Conservation (phyloP, 2,888 invertebrate species). For the Malthinus flaveolus region DNA sequence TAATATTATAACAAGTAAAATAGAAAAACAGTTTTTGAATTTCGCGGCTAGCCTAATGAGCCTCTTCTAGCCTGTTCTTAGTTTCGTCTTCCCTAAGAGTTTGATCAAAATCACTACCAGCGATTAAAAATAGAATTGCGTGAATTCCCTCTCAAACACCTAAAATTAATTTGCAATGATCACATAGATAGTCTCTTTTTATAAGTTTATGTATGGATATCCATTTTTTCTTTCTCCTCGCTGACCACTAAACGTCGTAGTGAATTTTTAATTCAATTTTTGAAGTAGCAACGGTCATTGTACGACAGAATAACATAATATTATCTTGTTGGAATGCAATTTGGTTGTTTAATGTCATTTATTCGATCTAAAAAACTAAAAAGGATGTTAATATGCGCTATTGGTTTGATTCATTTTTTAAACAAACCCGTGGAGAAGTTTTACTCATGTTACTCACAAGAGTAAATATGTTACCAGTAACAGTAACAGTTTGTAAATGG, state of each 20-base stretch:
- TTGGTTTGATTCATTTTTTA: conserved; percentile 57
- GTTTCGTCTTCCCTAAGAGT: conserved; percentile 69
- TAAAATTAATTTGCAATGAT: conserved; percentile 43
- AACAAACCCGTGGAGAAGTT: conserved; percentile 53
- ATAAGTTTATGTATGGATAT: conserved; percentile 60
- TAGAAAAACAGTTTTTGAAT: no score
- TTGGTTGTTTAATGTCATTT: conserved; percentile 63
- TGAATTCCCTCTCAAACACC: conserved; percentile 83
- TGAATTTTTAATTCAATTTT: conserved; percentile 75
- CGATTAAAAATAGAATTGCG: conserved; percentile 79
- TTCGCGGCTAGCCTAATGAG: no score
- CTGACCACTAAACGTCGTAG: conserved; percentile 83
- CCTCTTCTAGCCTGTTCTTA: conserved; percentile 73
- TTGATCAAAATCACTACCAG: conserved; percentile 81
- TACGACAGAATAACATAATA: conserved; percentile 78
- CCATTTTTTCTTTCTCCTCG: conserved; percentile 83
- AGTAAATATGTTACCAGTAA: no score
- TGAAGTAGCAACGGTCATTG: conserved; percentile 73
- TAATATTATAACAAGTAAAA: no score
- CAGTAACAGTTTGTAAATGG: no score
- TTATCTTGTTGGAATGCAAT: conserved; percentile 73
- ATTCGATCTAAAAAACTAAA: conserved; percentile 76
- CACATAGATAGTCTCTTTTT: background rate
- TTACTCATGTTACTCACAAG: conserved; percentile 63
- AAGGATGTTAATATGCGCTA: background rate